Evolutionary conservation across 2,113 vertebrate genomes (phyloP).

Genomic region (Pachycephala philippinensis): DNA sequence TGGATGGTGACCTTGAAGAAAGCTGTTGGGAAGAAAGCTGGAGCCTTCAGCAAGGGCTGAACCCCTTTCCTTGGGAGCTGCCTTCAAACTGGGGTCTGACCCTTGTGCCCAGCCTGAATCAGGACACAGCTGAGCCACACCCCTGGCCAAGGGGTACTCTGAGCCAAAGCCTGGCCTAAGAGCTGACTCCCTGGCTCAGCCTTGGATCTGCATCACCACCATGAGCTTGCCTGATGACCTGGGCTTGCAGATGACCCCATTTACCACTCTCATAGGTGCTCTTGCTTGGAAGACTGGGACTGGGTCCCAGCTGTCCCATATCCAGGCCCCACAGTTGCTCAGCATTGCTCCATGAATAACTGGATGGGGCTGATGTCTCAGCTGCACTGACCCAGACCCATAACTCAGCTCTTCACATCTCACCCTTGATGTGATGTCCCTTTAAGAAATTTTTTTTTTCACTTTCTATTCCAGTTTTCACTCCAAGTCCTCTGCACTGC

Average conservation of each 20-base stretch:
- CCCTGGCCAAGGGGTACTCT: background rate
- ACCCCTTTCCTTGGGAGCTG: accelerated
- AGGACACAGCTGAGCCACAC: background rate
- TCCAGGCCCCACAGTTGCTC: background rate
- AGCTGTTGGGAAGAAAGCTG: background rate
- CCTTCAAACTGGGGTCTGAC: background rate
- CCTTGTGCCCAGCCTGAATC: background rate
- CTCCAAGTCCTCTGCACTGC: background rate
- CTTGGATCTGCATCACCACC: background rate
- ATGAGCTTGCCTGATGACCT: background rate
- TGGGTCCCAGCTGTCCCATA: accelerated
- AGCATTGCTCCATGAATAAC: accelerated
- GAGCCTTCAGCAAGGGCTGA: background rate
- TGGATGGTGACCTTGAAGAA: background rate
- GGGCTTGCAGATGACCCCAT: background rate
- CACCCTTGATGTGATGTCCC: background rate
- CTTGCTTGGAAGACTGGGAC: background rate
- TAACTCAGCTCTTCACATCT: background rate
- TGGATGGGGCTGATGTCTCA: background rate
- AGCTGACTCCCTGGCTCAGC: background rate
- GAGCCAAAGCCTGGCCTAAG: background rate
- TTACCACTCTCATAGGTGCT: accelerated
- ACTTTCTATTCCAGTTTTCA: background rate
- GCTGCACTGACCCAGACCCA: background rate
- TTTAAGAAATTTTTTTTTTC: background rate